Base-by-base conservation (phyloP, 2,888 invertebrate species). In the Uloborus plumipes region DNA sequence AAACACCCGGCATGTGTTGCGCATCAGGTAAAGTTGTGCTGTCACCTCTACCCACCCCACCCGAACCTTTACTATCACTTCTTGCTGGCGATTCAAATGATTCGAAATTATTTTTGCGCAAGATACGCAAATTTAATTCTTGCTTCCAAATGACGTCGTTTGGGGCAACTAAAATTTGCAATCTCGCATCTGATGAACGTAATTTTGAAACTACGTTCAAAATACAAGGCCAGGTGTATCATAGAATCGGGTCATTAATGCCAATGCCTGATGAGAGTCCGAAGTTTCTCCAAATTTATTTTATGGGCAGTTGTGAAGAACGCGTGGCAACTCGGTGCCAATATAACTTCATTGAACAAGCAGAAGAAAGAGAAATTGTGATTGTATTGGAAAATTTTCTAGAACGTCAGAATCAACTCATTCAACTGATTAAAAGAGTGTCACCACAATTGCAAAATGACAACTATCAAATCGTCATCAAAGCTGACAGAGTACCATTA, bases 1-100 rank as follows among this genome's bases (percentile, higher is more conserved):
- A 62, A 76, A 59, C 18, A 39, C 15, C 16, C 39, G 69, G 86
- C 86, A 85, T 87, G 87, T 3, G 62, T 53, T 77, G 76, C 31
- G 62, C 62, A 16, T 18, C 18, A 6, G 86, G 86, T 22, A 86
- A 86, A 84, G 82, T 87, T 26, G 74, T 84, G 74, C 78, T 87
- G 39, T 74, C 78, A 22, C 15, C 64, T 16, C 71, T 86, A 53
- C 58, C 47, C 20, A 31, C 47, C n/a, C 84, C 73, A 55, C 85
- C 84, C 26, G 84, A 86, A 71, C 78, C 80, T 62, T 67, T 81
- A 58, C n/a, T 75, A 66, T 69, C 64, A 71, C 59, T 82, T 67
- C 31, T 82, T 26, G 69, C 18, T 39, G 58, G n/a, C 2, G 20
- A 39, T 39, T 64, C 55, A 15, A 39, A 18, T 13, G 53, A 64